Base-by-base conservation (phyloP, 1,140 invertebrate species). In the Bombus soroeensis region DNA sequence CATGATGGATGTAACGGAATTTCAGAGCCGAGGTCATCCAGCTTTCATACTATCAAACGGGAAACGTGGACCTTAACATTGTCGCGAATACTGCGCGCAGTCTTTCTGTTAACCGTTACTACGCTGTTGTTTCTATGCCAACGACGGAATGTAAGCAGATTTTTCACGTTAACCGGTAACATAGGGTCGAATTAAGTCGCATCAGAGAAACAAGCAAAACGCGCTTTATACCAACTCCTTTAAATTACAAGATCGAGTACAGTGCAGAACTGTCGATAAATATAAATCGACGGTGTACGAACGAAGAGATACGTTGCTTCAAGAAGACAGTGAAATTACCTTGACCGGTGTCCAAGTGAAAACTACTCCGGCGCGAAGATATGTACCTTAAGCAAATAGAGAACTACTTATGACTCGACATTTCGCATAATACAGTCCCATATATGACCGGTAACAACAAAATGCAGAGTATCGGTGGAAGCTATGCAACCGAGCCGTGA, bases 1-100 rank as follows among this genome's bases (percentile, higher is more conserved):
- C 71, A 73, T 32, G 71, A 73, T 73, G 41, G 41, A 73, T 47
- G 15, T 73, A 73, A 73, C 71, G 71, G 71, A 73, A 73, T 73
- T 73, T 43, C 71, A 22, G n/a, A 73, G 41, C 15, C 0, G 71
- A 73, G 71, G 71, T 73, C 71, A 73, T 32, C 28, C 71, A 43
- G 70, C 39, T 72, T 72, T 41, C 37, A 1, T 72, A 3, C 25
- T 41, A 72, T 72, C 37, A 72, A 72, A 73, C 71, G 41, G 39
- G 41, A 73, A 73, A 73, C 41, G n/a, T 1, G 71, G 13, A 73
- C n/a, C 71, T 43, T 32, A 47, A 73, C 71, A 73, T 73, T 72
- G 71, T 73, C 71, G 41, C 71, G 71, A 73, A 47, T n/a, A 43
- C 41, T 0, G 41, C 13, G 41, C 13, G 41, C 5, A 22, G n/a